Evolutionary conservation across 2,113 vertebrate genomes (phyloP).

Genomic region (Antechinus flavipes): DNA sequence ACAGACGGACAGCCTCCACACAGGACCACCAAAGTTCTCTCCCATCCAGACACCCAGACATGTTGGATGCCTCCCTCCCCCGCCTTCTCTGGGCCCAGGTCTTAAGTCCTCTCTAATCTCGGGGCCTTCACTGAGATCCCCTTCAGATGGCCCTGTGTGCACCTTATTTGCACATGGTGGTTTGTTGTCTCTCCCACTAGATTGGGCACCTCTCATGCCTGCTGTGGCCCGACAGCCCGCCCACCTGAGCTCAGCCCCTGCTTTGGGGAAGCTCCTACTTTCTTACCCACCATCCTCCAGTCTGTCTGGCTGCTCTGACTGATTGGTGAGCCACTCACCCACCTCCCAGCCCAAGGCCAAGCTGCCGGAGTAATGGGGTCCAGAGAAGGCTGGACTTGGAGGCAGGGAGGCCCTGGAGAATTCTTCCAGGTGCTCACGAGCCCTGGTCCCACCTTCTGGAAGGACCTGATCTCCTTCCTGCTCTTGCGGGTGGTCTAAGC

Average conservation of each 20-base stretch:
- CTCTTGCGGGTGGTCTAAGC: neutral
- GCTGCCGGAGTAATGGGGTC: neutral
- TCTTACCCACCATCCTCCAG: slow-evolving; percentile 70
- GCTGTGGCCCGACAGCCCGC: slow-evolving; percentile 92
- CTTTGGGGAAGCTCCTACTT: slow-evolving; percentile 87
- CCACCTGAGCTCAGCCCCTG: slow-evolving; percentile 90
- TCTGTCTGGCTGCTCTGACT: slow-evolving; percentile 73
- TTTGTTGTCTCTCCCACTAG: neutral
- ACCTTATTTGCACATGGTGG: neutral
- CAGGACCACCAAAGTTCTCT: too few relatives aligned
- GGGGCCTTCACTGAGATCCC: neutral
- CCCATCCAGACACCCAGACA: too few relatives aligned
- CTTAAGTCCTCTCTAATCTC: too few relatives aligned
- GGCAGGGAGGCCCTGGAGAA: slow-evolving; percentile 55
- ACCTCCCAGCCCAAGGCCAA: neutral
- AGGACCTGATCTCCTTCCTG: neutral
- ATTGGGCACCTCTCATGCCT: neutral
- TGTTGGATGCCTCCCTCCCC: too few relatives aligned
- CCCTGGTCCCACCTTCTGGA: neutral
- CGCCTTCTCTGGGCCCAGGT: slow-evolving; percentile 89
- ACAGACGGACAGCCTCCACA: neutral
- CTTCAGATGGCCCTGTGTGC: neutral
- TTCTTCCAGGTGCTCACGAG: neutral
- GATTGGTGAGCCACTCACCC: slow-evolving; percentile 94
- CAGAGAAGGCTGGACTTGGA: neutral